Conservation (phyloP, 1,140 invertebrate species). For the Geopemphigus sp. region DNA sequence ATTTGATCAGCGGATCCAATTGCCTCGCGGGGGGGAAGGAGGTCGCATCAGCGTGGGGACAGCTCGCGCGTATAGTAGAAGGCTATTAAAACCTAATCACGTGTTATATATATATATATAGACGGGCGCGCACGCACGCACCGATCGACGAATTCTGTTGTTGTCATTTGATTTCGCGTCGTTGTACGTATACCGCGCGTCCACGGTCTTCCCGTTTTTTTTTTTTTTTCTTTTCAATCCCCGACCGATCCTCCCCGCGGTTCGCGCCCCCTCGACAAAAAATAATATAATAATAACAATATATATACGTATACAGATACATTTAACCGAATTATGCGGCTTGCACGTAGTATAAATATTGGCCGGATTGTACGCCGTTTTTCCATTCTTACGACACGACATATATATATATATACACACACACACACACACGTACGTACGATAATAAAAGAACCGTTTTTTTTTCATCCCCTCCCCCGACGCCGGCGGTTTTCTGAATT, state of each 20-base stretch:
- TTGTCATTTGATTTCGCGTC: conserved; percentile 31
- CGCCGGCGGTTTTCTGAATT: conserved; percentile 40
- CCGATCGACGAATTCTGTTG: neutral
- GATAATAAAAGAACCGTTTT: conserved; percentile 42
- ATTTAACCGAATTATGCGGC: conserved; percentile 43
- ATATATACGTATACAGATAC: conserved; percentile 4
- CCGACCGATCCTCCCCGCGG: conserved; percentile 23
- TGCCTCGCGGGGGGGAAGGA: neutral
- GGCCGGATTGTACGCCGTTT: neutral
- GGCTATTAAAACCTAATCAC: conserved; percentile 45
- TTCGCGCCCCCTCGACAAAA: neutral
- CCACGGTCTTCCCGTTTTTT: neutral
- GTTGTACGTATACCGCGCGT: neutral
- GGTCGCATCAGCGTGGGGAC: neutral
- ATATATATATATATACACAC: neutral
- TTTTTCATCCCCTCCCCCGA: conserved; percentile 10
- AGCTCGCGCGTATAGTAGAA: neutral
- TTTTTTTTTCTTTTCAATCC: neutral
- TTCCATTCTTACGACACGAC: neutral
- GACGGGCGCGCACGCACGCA: neutral
- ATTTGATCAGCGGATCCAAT: conserved; percentile 26
- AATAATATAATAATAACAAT: neutral
- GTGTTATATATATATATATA: no score
- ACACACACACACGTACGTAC: no score
- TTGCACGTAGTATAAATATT: neutral